These are phyloP conservation scores for Poicephalus gulielmi DNA, from an alignment of 2,113 vertebrate genomes.

Conservation along the genomic window DNA sequence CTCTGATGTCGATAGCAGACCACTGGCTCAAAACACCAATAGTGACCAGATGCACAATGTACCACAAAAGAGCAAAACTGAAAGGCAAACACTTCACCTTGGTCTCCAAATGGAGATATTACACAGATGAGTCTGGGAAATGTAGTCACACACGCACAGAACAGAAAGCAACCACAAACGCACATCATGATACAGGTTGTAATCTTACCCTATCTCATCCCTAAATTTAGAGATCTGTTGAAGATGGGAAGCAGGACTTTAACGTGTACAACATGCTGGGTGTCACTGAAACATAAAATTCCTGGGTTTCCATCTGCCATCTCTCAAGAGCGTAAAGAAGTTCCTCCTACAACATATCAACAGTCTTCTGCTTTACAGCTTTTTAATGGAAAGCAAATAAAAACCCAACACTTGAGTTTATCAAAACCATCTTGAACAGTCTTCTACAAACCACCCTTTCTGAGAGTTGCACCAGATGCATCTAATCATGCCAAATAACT, in stretches of 20 bases:
- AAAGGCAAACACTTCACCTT: accelerated
- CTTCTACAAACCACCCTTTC: background rate
- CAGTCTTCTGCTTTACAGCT: background rate
- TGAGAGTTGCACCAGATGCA: background rate
- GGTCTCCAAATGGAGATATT: background rate
- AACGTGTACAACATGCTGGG: background rate
- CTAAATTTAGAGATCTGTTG: background rate
- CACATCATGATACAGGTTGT: background rate
- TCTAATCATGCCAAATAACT: background rate
- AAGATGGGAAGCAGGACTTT: background rate
- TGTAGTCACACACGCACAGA: accelerated
- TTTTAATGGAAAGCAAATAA: slow-evolving; percentile 16
- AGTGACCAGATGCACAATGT: accelerated
- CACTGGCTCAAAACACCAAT: background rate
- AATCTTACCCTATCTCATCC: background rate
- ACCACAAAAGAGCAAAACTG: background rate
- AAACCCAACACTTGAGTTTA: background rate
- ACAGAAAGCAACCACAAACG: accelerated
- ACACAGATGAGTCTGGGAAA: accelerated
- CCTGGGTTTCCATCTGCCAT: background rate
- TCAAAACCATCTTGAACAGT: background rate
- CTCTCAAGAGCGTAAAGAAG: background rate
- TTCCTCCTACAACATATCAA: background rate
- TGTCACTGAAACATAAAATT: background rate
- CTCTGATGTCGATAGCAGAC: background rate